Base-by-base conservation (phyloP, 2,797 vertebrate genomes). In the Eulemur albifrons region DNA sequence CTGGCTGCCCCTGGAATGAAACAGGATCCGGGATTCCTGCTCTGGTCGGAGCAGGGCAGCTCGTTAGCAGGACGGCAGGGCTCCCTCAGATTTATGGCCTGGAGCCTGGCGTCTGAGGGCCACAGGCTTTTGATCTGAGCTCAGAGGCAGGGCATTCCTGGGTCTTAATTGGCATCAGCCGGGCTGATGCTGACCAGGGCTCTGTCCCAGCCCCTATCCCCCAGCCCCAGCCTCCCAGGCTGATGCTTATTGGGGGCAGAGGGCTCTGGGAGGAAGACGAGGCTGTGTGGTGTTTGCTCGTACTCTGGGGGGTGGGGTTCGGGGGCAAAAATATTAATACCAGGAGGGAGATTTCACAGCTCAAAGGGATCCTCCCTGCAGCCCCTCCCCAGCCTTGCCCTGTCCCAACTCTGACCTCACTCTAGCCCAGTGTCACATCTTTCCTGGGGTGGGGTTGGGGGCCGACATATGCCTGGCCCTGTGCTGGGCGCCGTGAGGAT, bases 91-190 rank as follows among this genome's bases (percentile, higher is more conserved):
- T 97, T 97, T 96, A 96, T n/a, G 65, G 65, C 38, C 80, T 35
- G 30, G 90, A 73, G 93, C 43, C 83, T 79, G 65, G 4, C 77
- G 21, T 90, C 81, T 32, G 81, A 91, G 86, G 93, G 52, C 82
- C 38, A 13, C 38, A 32, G 57, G 30, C 96, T 97, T 97, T 97
- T 96, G 96, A 97, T 97, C 88, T 95, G 73, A 88, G 79, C 65
- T 79, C 91, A 63, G 94, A 69, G 84, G 59, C 86, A 88, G 82
- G 90, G 94, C 85, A 73, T 76, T 80, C 88, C 77, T 65, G 88
- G 80, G 75, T 72, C 88, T 95, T 93, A 95, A 97, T 90, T 95
- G 90, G 88, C 84, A 93, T 90, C 93, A 23, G 89, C 70, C 65
- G 7, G 85, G 40, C 38, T 84, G 95, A 97, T 76, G 52, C 52